Evolutionary conservation across 2,888 invertebrate species (phyloP).

Genomic region (Synergus japonicus): DNA sequence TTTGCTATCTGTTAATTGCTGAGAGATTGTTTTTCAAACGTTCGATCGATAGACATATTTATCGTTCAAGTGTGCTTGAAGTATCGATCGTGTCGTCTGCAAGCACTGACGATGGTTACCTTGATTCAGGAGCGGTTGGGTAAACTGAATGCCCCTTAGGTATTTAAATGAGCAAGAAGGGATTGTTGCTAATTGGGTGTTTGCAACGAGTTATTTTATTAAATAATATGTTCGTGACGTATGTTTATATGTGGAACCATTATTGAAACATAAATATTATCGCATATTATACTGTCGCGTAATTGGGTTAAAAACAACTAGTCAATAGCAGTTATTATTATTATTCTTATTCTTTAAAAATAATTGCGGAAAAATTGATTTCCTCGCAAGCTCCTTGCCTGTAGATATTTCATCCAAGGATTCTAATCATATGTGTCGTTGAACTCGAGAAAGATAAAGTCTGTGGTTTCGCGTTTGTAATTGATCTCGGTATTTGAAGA

Average conservation of each 20-base stretch:
- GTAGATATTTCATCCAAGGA: background rate
- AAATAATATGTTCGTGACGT: no score
- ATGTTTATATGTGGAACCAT: no score
- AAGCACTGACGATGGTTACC: slow-evolving; percentile 7
- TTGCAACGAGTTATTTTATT: no score
- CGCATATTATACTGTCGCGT: no score
- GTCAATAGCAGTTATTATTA: no score
- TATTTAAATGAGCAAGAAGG: background rate
- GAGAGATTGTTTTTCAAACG: background rate
- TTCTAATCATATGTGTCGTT: slow-evolving; percentile 10
- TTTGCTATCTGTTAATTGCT: background rate
- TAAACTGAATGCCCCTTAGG: background rate
- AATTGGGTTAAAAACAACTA: no score
- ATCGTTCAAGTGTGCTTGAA: background rate
- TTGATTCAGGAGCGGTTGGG: slow-evolving; percentile 8
- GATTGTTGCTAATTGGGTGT: background rate
- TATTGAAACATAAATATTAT: no score
- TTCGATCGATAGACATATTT: background rate
- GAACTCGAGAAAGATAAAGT: slow-evolving; percentile 62
- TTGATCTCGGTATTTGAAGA: slow-evolving; percentile 50
- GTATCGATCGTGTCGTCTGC: background rate
- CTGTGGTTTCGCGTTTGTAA: slow-evolving; percentile 63
- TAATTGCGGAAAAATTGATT: background rate
- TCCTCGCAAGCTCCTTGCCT: slow-evolving; percentile 16
- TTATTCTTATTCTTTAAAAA: no score